Evolutionary conservation across 2,113 vertebrate genomes (phyloP), one percentile per base, ranked within the genome.

Genomic region (Esox niger): DNA sequence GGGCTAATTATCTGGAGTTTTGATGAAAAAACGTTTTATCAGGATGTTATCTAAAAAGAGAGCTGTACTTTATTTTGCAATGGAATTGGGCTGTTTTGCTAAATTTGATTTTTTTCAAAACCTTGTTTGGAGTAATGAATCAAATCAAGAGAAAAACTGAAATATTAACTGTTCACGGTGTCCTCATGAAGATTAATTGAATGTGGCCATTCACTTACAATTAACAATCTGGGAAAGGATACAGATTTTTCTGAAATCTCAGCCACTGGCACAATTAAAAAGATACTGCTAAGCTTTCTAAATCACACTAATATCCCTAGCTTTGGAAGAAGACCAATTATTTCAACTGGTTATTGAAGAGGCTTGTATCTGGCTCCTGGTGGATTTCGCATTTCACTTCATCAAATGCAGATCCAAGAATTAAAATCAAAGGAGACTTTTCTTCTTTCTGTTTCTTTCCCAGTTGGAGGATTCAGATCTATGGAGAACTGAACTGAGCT

Each of bases 261-360:
- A 31, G 8, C 64, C 47, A 32, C 15, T 52, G 30, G n/a, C 43
- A 47, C 62, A 31, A 57, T 47, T 56, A 59, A 56, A 26, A 70
- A 31, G 55, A 43, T 46, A n/a, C 38, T 58, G 25, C 25, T 65
- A 73, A 77, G 69, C 65, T 73, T 23, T 56, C 73, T 85, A 74
- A 82, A 74, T 80, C 29, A 49, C 66, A 59, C 38, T 70, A 73
- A 79, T 77, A 82, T 71, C 17, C 47, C 32, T 43, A 49, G 25
- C 61, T 13, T 29, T 68, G 46, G 13, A 72, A 75, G 76, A 15
- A 68, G 35, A 32, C 31, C 57, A 76, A 69, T 76, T 69, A 58
- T 7, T 8, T 38, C 63, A 55, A 32, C 64, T 73, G 78, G 55
- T 52, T 72, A 62, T 74, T 64, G 17, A 1, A 17, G 55, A 56